Conservation (phyloP, 2,113 vertebrate species). For the Meriones unguiculatus region DNA sequence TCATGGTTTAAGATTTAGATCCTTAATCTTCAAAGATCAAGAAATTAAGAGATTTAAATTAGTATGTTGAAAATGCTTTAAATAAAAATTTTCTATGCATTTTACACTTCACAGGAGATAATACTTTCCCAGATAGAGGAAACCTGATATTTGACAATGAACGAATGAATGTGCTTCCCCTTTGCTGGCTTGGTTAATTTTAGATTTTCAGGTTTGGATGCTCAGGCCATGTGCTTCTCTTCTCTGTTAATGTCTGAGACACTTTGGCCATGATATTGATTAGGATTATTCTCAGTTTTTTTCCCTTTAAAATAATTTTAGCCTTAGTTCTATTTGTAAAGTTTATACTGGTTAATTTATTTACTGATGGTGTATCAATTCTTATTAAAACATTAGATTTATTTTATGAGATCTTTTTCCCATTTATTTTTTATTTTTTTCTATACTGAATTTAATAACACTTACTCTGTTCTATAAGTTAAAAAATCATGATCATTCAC, state of each 20-base stretch:
- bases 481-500: background rate
- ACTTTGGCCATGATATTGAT: background rate
- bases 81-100: background rate
- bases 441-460: background rate
- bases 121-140: background rate
- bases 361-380: background rate
- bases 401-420: background rate
- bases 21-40: background rate
- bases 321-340: background rate
- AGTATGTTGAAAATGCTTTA: background rate
- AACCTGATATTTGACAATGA: background rate
- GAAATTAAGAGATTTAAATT: background rate
- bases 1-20: background rate
- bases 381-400: background rate
- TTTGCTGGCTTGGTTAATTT: background rate
- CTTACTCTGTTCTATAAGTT: background rate
- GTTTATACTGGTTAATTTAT: background rate
- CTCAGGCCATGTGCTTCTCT: background rate
- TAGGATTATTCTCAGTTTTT: background rate
- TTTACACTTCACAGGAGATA: background rate
- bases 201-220: background rate
- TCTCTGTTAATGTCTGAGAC: background rate
- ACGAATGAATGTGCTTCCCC: background rate
- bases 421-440: background rate
- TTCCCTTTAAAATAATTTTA: background rate